A percentile compares a stretch with the other conserved stretches of the same genome.
Evolutionary conservation across 1,140 invertebrate species (phyloP).

Genomic region (Ceratoteleas bidentatus): DNA sequence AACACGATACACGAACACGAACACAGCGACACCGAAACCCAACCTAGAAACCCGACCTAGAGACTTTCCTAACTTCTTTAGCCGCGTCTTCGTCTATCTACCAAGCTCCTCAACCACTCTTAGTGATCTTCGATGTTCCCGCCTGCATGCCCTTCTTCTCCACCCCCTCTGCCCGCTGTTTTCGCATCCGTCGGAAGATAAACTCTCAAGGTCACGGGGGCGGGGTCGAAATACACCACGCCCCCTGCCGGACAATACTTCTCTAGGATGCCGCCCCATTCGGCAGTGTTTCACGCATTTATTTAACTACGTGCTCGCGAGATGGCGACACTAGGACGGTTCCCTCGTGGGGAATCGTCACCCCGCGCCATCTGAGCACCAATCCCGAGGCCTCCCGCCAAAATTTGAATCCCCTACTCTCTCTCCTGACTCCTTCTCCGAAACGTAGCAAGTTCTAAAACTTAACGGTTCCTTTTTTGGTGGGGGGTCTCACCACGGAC

Average conservation of each 20-base stretch:
- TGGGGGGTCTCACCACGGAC: no score
- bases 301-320: no score
- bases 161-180: conserved; percentile 49
- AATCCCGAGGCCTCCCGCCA: no score
- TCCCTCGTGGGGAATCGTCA: no score
- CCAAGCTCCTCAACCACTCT: conserved; percentile 16
- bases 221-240: background rate
- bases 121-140: conserved; percentile 65
- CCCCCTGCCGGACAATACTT: conserved; percentile 57
- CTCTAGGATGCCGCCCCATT: conserved; percentile 30
- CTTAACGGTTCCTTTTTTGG: no score
- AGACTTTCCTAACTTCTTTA: no score
- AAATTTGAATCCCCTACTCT: no score
- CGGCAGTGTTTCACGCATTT: conserved; percentile 10
- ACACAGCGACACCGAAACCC: conserved; percentile 17
- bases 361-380: no score
- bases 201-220: conserved; percentile 13
- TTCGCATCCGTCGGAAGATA: no score
- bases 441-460: conserved; percentile 5
- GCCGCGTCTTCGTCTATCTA: conserved; percentile 22
- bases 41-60: no score
- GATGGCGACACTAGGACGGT: no score
- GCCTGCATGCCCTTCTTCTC: conserved; percentile 66
- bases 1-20: conserved; percentile 16
- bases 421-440: no score